Conservation (phyloP, 1,140 invertebrate species). For the Berghia stephanieae region DNA sequence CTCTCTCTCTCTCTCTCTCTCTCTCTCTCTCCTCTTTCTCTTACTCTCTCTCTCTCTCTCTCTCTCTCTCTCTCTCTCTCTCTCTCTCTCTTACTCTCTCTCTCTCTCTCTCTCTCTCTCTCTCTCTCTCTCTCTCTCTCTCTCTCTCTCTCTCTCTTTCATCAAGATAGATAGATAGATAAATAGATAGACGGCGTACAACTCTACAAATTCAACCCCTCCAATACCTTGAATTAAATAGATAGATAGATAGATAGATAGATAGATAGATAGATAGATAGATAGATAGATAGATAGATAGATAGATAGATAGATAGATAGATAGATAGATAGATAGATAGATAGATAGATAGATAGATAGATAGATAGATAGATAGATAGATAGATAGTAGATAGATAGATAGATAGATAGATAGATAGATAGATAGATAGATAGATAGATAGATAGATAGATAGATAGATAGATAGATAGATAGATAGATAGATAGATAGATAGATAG, state of each 20-base stretch:
- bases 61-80: slow-evolving; percentile 26
- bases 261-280: neutral
- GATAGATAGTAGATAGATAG: too few relatives aligned
- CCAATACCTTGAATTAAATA: neutral
- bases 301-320: neutral
- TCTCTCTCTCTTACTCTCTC: slow-evolving; percentile 20
- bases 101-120: neutral
- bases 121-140: slow-evolving; percentile 15
- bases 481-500: too few relatives aligned
- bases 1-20: neutral
- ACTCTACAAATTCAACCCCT: neutral
- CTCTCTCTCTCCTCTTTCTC: neutral
- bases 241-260: neutral
- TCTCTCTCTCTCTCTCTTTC: neutral
- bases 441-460: too few relatives aligned
- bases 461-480: too few relatives aligned
- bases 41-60: slow-evolving; percentile 27
- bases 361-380: too few relatives aligned
- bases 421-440: too few relatives aligned
- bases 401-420: too few relatives aligned
- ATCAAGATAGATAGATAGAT: neutral
- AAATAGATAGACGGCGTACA: too few relatives aligned
- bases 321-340: neutral
- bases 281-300: slow-evolving; percentile 21
- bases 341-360: too few relatives aligned